phyloP scores from a whole-genome alignment of 2,113 vertebrate species.

The Hirundichthys speculiger region DNA sequence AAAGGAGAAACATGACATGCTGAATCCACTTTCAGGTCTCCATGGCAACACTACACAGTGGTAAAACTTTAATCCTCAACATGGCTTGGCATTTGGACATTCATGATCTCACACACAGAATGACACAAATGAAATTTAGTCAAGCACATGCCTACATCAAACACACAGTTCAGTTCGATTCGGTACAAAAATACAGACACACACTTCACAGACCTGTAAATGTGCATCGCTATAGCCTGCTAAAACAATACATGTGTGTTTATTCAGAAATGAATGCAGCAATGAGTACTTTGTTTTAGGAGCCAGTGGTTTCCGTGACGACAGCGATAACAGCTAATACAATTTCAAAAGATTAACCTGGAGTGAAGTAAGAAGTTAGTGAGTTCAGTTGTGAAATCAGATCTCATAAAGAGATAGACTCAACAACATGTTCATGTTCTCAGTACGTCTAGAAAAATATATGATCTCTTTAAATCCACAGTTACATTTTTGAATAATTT shows the following conservation, averaged over 20 bases:
- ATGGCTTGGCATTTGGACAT: slow-evolving; percentile 12
- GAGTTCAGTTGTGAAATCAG: too few species aligned
- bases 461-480: too few species aligned
- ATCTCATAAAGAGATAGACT: too few species aligned
- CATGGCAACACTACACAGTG: slow-evolving; percentile 45
- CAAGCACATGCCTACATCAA: background rate
- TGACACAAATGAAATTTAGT: background rate
- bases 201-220: background rate
- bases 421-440: too few species aligned
- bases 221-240: too few species aligned
- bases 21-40: slow-evolving; percentile 32
- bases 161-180: too few species aligned
- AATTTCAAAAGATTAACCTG: slow-evolving; percentile 20
- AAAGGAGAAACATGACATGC: slow-evolving; percentile 15
- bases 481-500: too few species aligned
- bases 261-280: background rate
- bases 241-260: too few species aligned
- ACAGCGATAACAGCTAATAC: slow-evolving; percentile 19
- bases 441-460: too few species aligned
- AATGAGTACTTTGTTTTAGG: slow-evolving; percentile 10
- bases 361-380: background rate
- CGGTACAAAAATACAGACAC: background rate
- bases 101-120: background rate
- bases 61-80: slow-evolving; percentile 17
- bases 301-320: slow-evolving; percentile 41